Evolutionary conservation across 1,140 invertebrate genomes (phyloP).

Genomic region (Paraescarpia echinospica): DNA sequence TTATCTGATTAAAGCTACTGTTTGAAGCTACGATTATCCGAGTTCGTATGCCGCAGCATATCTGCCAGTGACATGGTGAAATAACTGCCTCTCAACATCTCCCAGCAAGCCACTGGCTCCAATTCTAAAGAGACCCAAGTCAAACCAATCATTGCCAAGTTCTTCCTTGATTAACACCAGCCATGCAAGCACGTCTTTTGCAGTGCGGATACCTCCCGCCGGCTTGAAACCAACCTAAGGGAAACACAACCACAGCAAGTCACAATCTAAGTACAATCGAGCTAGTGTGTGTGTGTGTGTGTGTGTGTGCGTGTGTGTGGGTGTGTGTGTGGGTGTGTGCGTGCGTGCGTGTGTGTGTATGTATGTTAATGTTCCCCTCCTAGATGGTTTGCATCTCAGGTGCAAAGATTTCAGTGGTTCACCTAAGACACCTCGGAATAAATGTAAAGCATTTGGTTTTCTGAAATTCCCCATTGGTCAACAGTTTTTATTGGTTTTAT

Average conservation of each 20-base stretch:
- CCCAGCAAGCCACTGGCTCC: slow-evolving; percentile 88
- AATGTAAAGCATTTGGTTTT: no score
- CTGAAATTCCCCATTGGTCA: no score
- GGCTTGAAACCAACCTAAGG: slow-evolving; percentile 91
- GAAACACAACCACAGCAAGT: not conserved
- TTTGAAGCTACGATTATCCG: not conserved
- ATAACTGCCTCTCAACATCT: slow-evolving; percentile 74
- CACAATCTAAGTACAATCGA: no score
- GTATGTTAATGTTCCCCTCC: no score
- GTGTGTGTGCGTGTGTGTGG: not conserved
- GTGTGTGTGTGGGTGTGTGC: no score
- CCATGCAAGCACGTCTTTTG: slow-evolving; percentile 85
- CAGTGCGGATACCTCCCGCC: slow-evolving; percentile 91
- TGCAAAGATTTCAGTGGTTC: no score
- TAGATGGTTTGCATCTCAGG: no score
- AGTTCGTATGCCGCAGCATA: slow-evolving; percentile 54
- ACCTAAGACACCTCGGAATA: no score
- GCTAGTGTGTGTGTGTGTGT: slow-evolving; percentile 1
- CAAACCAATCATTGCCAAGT: slow-evolving; percentile 85
- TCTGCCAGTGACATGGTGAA: slow-evolving; percentile 56
- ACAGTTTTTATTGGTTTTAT: no score
- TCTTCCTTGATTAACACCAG: slow-evolving; percentile 81
- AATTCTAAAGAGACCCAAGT: slow-evolving; percentile 83
- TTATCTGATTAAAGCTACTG: not conserved
- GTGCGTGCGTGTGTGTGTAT: no score